Base-by-base conservation (phyloP, 2,113 vertebrate species). In the Condylura cristata region DNA sequence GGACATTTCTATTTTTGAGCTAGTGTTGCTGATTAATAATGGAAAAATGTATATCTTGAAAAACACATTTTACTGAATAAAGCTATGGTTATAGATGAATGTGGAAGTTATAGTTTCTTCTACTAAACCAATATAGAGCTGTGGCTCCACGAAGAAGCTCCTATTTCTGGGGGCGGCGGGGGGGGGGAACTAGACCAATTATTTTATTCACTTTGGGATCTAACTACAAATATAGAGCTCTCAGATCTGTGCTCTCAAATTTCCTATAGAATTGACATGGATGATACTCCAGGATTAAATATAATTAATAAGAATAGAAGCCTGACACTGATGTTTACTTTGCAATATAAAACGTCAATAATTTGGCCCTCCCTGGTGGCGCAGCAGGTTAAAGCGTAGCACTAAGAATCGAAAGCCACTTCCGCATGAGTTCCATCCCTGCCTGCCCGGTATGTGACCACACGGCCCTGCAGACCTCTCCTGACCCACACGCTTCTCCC, bases 1-100 rank as follows among this genome's bases (percentile, higher is more conserved):
- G 12, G 39, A 71, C 34, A 66, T 95, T 95, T 84, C 12, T 92
- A 34, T 93, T 91, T 78, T 87, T 30, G 72, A 53, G 3, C 24
- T 53, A 10, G 41, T 68, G 26, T 86, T 93, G 41, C 72, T 84
- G 86, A 81, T 53, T 39, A 89, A 60, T 48, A 81, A 26, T 74
- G 13, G 7, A 51, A 71, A 53, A 8, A 41, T 18, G 8, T 51
- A 12, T 24, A 2, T 56, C 32, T 44, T 68, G 4, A 11, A 91
- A 41, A 34, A 81, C 80, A 20, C 4, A 78, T 65, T 88, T 48
- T 74, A 6, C 3, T 65, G 5, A 87, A 2, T 48, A 30, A 66
- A 24, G 0, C 13, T 46, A 9, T 12, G 58, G 24, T 3, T 34
- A 80, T 48, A 79, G 51, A 58, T 81, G 46, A 76, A n/a, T 71